Base-by-base conservation (phyloP, 92 coral and sea anemone species). In the Actinernus sp. region DNA sequence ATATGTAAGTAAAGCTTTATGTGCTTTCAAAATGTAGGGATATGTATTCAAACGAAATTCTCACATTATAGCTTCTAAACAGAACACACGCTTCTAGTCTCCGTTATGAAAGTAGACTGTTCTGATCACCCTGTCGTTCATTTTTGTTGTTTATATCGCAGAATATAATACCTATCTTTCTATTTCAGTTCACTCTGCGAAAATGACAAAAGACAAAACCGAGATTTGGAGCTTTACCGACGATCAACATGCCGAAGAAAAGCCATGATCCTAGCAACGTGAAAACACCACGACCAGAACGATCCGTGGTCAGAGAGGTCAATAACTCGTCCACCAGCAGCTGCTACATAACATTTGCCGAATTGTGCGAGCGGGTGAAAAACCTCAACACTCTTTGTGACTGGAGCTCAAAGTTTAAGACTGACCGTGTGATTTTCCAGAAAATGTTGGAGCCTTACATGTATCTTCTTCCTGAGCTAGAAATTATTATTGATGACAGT, bases 401-500 rank as follows among this genome's bases (percentile, higher is more conserved):
- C 65, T 74, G 90, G 89, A 38, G 57, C 62, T 34, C 49, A 9
- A 77, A 67, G 50, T 21, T 40, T 34, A 2, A 18, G 4, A 59
- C 47, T 25, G 73, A 66, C 43, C 48, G 59, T 57, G 74, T 65
- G 16, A 57, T 79, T 19, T 61, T 76, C 10, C 62, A 85, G 68
- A 65, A 63, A 52, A 43, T 39, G 57, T 24, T 37, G 31, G 66
- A 67, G 17, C 81, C 75, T 18, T 59, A 20, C 21, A n/a, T n/a
- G 8, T 73, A 78, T 50, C 26, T 78, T 10, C 50, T 85, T 24
- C 91, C 86, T 41, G 51, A 53, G 56, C n/a, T 62, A 25, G 84
- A 78, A 70, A 39, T 79, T 39, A 45, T 78, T 17, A 71, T 79
- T 23, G 82, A 72, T 48, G 85, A 73, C 44, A 85, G 90, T 41